Conservation (phyloP, 1,140 invertebrate genomes). For the Anoplophora glabripennis region DNA sequence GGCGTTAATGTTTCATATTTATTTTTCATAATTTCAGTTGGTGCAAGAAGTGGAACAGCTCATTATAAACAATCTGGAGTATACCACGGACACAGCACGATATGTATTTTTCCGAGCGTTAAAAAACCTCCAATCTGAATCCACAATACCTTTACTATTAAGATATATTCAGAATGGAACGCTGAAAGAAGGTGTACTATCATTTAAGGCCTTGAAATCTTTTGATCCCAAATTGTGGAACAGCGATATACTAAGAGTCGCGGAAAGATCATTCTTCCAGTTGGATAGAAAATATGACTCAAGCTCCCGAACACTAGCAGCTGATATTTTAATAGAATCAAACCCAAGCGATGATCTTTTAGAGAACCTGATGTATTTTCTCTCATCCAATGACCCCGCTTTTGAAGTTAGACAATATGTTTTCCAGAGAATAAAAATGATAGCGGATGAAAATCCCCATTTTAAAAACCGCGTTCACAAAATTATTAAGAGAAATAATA, state of each 20-base stretch:
- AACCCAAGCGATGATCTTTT: conserved; percentile 55
- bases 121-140: conserved; percentile 61
- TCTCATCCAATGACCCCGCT: conserved; percentile 54
- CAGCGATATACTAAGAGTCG: conserved; percentile 51
- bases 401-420: conserved; percentile 69
- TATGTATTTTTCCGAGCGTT: conserved; percentile 63
- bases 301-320: conserved; percentile 66
- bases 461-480: conserved; percentile 50
- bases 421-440: conserved; percentile 61
- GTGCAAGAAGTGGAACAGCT: conserved; percentile 47
- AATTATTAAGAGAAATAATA: conserved; percentile 48
- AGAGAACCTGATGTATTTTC: conserved; percentile 55
- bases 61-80: conserved; percentile 54
- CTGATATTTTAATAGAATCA: conserved; percentile 68
- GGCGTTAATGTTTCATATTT: too few relatives aligned
- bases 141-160: conserved; percentile 59
- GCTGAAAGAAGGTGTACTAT: conserved; percentile 56
- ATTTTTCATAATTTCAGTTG: conserved; percentile 19
- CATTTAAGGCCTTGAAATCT: conserved; percentile 63
- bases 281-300: conserved; percentile 62
- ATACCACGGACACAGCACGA: conserved; percentile 57
- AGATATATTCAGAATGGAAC: conserved; percentile 50
- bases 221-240: conserved; percentile 54
- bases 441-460: conserved; percentile 53
- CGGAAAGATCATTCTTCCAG: conserved; percentile 64